Base-by-base conservation (phyloP, 2,113 vertebrate genomes). In the Hippoglossus stenolepis region DNA sequence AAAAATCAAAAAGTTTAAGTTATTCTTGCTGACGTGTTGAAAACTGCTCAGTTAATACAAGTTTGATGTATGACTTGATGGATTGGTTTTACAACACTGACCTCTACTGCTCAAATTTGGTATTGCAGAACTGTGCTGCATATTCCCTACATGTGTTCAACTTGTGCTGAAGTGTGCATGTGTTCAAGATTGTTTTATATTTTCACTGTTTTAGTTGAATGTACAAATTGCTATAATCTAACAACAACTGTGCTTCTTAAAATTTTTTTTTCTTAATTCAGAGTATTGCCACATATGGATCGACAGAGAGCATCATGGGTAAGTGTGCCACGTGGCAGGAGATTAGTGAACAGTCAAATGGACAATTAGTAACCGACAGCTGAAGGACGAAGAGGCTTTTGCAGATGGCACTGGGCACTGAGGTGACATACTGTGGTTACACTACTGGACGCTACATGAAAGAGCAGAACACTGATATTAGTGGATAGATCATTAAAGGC, bases 401-500 rank as follows among this genome's bases (percentile, higher is more conserved):
- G 88, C 83, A 89, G 72, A 84, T 87, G 87, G 80, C 65, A 80
- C 70, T 84, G 64, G 82, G 86, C 77, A 77, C 70, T 84, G 64
- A 53, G 57, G 75, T 71, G 51, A 58, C 10, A 54, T 17, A 70
- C 59, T 73, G 23, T 23, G 28, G 40, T 78, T 43, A 57, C 6
- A 45, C 57, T 70, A 75, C 5, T 59, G 4, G 24, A 61, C n/a
- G 12, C 47, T 62, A 56, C 23, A 78, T 76, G 43, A 43, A 67
- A 68, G 28, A 1, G 1, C 28, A 51, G 49, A 62, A 62, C 3
- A 40, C 12, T 65, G 43, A 75, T 28, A 66, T 61, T n/a, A 49
- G 10, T 65, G 6, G 9, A 43, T 1, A 71, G 66, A 71, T 57
- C 54, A 38, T 38, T 64, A 14, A 31, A 64, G 28, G 17, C n/a